Base-by-base conservation (phyloP, 2,888 invertebrate species). In the Tuberolachnus salignus region DNA sequence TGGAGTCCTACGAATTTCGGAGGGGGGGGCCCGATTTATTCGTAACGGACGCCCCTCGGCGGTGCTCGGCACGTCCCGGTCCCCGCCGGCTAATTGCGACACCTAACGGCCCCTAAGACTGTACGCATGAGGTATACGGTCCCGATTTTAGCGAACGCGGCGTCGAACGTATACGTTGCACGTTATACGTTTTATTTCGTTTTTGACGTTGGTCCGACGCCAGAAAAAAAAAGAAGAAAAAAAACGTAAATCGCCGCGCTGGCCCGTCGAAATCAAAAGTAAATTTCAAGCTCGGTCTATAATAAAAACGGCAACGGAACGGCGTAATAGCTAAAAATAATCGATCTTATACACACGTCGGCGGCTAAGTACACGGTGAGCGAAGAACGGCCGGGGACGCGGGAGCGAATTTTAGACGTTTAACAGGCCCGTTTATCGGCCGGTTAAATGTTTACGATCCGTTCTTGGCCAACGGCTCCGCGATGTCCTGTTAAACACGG, bases 401-500 rank as follows among this genome's bases (percentile, higher is more conserved):
- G 16, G 13, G 49, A 10, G 11, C 16, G 42, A 57, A 21, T 51
- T 13, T 42, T 11, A 51, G n/a, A 69, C 57, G n/a, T 78, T 78
- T 78, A 57, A 78, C 57, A 78, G 51, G 59, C 69, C 55, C 49
- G 26, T 78, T 78, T 67, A 78, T 57, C 74, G 14, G 66, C 14
- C 55, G 46, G 55, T 19, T 67, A 57, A 78, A 78, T 66, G 57
- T 78, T 78, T 67, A 67, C 44, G 67, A 66, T 69, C n/a, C 19
- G 10, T 23, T 55, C 53, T 75, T 75, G 66, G 74, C 64, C 55
- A 64, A 64, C 74, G 16, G 46, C n/a, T 3, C 34, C 6, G 6
- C 6, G 34, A 42, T 9, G 44, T 44, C 42, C 55, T 55, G 66
- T 75, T 66, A 55, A 74, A 74, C 42, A 34, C 34, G 59, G 53